Conservation (phyloP, 2,888 invertebrate genomes). For the Mellilla xanthometata region DNA sequence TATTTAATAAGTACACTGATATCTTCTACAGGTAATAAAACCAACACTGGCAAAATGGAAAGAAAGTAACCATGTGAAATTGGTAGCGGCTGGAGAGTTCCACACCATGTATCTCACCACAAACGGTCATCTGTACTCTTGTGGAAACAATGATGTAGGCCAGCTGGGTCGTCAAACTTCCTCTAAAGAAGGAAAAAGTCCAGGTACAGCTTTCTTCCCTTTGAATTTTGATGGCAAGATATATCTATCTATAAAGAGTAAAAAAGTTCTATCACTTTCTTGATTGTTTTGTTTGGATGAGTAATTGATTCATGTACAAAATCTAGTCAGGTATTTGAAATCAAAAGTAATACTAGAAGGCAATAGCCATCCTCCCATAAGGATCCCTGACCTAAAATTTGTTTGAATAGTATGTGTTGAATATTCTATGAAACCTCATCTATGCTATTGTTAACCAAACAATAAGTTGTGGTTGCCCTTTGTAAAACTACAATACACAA, state of each 20-base stretch:
- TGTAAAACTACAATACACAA: too few species aligned
- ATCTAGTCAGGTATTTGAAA: too few species aligned
- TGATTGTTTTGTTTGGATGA: too few species aligned
- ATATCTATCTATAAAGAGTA: too few species aligned
- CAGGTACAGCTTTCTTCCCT: too few species aligned
- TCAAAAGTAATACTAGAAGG: too few species aligned
- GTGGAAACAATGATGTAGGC: constrained; percentile 96
- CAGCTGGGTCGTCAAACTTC: constrained; percentile 89
- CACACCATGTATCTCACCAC: constrained; percentile 91
- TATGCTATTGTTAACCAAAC: neutral
- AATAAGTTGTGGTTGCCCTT: too few species aligned
- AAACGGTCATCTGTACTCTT: constrained; percentile 92
- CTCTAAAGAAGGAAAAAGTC: constrained; percentile 51
- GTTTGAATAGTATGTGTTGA: neutral
- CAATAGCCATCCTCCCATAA: too few species aligned
- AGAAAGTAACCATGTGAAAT: constrained; percentile 76
- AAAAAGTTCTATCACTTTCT: too few species aligned
- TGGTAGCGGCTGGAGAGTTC: constrained; percentile 89
- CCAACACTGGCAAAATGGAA: constrained; percentile 85
- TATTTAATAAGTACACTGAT: neutral
- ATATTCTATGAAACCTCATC: neutral
- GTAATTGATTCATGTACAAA: too few species aligned
- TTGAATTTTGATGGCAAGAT: too few species aligned
- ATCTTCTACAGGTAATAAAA: constrained; percentile 79
- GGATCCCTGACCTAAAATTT: too few species aligned